A percentile compares a stretch with the other conserved stretches of the same genome.
Evolutionary conservation across 2,113 vertebrate species (phyloP).

Genomic region (Mus spicilegus): DNA sequence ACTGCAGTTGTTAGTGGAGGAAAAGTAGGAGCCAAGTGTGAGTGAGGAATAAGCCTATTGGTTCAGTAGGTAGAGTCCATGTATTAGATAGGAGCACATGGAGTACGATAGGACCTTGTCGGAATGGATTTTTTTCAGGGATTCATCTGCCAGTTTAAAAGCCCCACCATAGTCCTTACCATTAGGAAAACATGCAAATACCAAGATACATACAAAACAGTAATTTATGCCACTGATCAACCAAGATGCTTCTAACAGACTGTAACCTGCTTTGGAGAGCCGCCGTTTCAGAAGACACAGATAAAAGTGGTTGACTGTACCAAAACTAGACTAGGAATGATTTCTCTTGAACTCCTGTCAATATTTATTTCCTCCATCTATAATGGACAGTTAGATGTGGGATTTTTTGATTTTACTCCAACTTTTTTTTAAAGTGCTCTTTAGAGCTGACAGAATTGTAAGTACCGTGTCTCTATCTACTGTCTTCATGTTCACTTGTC

Average conservation of each 20-base stretch:
- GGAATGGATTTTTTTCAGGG: slow-evolving; percentile 74
- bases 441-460: slow-evolving; percentile 82
- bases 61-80: slow-evolving; percentile 43
- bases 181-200: slow-evolving; percentile 74
- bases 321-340: slow-evolving; percentile 54
- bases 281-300: background rate
- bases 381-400: slow-evolving; percentile 77
- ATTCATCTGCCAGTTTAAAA: slow-evolving; percentile 75
- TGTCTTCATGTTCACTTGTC: background rate
- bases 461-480: slow-evolving; percentile 75
- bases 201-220: slow-evolving; percentile 52
- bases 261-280: background rate
- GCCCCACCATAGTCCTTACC: slow-evolving; percentile 64
- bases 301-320: background rate
- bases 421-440: slow-evolving; percentile 76
- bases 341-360: slow-evolving; percentile 43
- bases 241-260: slow-evolving; percentile 63
- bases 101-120: slow-evolving; percentile 65
- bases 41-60: slow-evolving; percentile 74
- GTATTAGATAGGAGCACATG: slow-evolving; percentile 62
- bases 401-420: slow-evolving; percentile 71
- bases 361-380: slow-evolving; percentile 74
- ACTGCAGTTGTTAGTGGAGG: slow-evolving; percentile 84
- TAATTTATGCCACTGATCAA: background rate
- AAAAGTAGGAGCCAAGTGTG: slow-evolving; percentile 68